Conservation (phyloP, 2,113 vertebrate genomes). For the Paedocypris sp. region DNA sequence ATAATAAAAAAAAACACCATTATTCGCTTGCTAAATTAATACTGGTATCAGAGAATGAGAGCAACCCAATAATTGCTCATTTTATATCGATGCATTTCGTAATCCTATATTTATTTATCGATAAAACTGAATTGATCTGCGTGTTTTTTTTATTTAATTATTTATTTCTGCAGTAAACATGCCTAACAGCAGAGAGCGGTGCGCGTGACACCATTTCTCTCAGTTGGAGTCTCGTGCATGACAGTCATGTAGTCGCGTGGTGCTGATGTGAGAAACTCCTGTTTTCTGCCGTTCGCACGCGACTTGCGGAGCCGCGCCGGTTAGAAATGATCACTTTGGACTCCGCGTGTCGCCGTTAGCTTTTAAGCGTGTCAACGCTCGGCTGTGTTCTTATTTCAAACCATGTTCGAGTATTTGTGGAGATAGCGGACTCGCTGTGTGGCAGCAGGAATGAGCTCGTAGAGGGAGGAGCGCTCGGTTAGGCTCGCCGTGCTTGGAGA, state of each 20-base stretch:
- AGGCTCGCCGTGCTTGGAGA: slow-evolving; percentile 35
- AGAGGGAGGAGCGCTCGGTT: slow-evolving; percentile 45
- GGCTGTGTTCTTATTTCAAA: not conserved
- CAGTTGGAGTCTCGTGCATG: slow-evolving; percentile 24
- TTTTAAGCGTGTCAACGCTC: not conserved
- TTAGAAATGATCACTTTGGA: not conserved
- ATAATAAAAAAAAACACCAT: too few relatives aligned
- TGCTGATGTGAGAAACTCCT: slow-evolving; percentile 51
- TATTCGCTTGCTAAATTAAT: too few relatives aligned
- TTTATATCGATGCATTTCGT: too few relatives aligned
- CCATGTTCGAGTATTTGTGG: slow-evolving; percentile 27
- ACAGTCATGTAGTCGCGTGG: slow-evolving; percentile 44
- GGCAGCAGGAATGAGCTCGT: slow-evolving; percentile 39
- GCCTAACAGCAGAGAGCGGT: slow-evolving; percentile 49
- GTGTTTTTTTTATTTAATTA: not conserved
- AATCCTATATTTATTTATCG: too few relatives aligned
- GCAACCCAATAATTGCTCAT: too few relatives aligned
- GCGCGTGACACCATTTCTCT: slow-evolving; percentile 15
- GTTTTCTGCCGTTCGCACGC: slow-evolving; percentile 11
- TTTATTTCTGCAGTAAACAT: not conserved
- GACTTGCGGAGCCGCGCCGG: not conserved
- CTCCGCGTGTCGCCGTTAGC: not conserved
- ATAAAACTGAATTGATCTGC: too few relatives aligned
- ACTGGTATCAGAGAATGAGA: too few relatives aligned
- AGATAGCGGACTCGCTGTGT: slow-evolving; percentile 41